Conservation (phyloP, 2,888 invertebrate species). For the Drosophila formosana region DNA sequence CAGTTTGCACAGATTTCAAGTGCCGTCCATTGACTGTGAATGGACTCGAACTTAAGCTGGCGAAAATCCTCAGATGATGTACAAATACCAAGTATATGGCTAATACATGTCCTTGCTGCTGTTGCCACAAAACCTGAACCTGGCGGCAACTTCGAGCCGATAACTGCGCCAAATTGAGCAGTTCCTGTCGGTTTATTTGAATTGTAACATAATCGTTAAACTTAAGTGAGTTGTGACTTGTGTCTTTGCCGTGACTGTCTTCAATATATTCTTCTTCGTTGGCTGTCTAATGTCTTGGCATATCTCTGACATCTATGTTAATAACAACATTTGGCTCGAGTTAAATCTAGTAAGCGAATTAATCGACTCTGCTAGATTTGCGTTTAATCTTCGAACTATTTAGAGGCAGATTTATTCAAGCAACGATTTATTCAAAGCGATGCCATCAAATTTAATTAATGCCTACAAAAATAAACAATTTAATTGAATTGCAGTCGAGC, state of each 20-base stretch:
- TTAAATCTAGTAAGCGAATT: slow-evolving; percentile 26
- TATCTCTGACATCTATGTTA: slow-evolving; percentile 10
- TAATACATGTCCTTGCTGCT: background rate
- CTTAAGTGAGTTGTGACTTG: slow-evolving; percentile 42
- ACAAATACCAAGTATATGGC: slow-evolving; percentile 26
- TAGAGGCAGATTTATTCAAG: background rate
- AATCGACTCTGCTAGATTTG: background rate
- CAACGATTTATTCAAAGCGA: background rate
- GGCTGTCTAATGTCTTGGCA: slow-evolving; percentile 15
- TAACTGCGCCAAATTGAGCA: slow-evolving; percentile 43
- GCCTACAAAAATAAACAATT: background rate
- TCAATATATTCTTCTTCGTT: background rate
- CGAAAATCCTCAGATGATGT: slow-evolving; percentile 25
- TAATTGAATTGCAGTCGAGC: background rate
- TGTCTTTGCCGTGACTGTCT: background rate
- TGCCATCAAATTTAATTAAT: background rate
- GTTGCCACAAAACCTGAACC: background rate
- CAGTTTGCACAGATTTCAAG: slow-evolving; percentile 42
- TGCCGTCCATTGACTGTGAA: slow-evolving; percentile 53
- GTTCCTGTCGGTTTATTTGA: slow-evolving; percentile 51
- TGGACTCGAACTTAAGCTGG: slow-evolving; percentile 42
- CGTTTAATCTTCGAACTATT: background rate
- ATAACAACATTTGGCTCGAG: slow-evolving; percentile 8
- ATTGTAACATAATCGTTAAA: slow-evolving; percentile 58
- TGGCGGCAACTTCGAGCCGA: slow-evolving; percentile 5